These are phyloP conservation scores for Caenorhabditis panamensis DNA, from an alignment of 2,888 invertebrate species.

Conservation along the genomic window DNA sequence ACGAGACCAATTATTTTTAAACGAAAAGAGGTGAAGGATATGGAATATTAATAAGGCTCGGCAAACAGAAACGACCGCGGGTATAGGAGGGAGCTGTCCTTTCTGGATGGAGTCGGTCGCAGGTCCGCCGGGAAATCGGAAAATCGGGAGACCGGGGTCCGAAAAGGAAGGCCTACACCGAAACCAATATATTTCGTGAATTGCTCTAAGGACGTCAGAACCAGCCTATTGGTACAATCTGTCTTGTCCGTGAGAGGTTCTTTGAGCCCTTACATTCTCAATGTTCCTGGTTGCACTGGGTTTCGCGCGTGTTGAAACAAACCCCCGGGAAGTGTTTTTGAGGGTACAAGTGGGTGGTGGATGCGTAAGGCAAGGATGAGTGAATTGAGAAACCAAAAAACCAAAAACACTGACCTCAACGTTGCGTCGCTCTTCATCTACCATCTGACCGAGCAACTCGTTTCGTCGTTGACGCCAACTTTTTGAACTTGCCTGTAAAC, in stretches of 20 bases:
- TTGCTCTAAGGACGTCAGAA: slow-evolving; percentile 53
- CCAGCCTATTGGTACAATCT: slow-evolving; percentile 47
- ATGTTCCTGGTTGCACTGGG: slow-evolving; percentile 29
- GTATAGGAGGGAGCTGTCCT: slow-evolving; percentile 1
- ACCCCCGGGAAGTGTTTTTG: slow-evolving; percentile 6
- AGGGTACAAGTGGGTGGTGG: slow-evolving; percentile 16
- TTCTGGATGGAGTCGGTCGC: background rate
- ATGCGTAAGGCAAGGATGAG: background rate
- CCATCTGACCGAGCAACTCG: slow-evolving; percentile 91
- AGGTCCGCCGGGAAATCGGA: slow-evolving; percentile 48
- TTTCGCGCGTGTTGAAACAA: slow-evolving; percentile 17
- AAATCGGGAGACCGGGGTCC: background rate
- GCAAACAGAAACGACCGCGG: slow-evolving; percentile 16
- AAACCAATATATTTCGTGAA: slow-evolving; percentile 56
- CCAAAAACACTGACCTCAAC: slow-evolving; percentile 69
- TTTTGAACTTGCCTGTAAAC: slow-evolving; percentile 89
- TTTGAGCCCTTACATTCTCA: slow-evolving; percentile 37
- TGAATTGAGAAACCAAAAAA: slow-evolving; percentile 18
- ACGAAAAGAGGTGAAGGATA: background rate
- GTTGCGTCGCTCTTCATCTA: slow-evolving; percentile 82
- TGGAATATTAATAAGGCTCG: slow-evolving; percentile 35
- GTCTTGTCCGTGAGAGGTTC: slow-evolving; percentile 44
- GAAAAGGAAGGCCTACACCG: slow-evolving; percentile 40
- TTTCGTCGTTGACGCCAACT: slow-evolving; percentile 88
- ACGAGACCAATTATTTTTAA: slow-evolving; percentile 16